Percentiles rank a stretch among this genome's conserved stretches.
Conservation (phyloP, 2,113 vertebrate genomes). For the Lagenorhynchus albirostris region DNA sequence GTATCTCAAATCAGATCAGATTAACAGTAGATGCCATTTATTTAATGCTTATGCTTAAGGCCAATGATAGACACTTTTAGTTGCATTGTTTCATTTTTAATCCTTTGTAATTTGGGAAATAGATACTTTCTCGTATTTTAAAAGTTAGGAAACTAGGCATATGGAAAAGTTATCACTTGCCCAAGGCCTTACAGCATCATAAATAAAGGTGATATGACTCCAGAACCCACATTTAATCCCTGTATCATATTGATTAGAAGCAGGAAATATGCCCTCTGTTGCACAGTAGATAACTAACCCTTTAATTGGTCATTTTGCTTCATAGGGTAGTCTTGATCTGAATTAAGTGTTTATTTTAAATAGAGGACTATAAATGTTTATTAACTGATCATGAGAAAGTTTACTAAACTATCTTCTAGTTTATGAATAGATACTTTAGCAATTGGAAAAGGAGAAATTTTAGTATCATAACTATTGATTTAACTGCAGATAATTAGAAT, state of each 20-base stretch:
- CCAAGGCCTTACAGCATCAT: not conserved
- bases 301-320: not conserved
- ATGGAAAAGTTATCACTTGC: not conserved
- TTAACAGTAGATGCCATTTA: not conserved
- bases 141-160: not conserved
- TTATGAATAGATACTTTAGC: not conserved
- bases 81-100: constrained; percentile 18
- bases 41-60: not conserved
- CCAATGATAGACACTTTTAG: not conserved
- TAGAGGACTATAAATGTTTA: not conserved
- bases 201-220: not conserved
- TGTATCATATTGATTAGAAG: not conserved
- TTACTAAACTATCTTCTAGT: not conserved
- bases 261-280: not conserved
- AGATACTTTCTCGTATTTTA: not conserved
- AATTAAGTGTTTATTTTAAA: constrained; percentile 3
- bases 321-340: not conserved
- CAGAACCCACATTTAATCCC: not conserved
- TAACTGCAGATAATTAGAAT: not conserved
- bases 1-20: not conserved
- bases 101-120: not conserved
- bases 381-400: not conserved
- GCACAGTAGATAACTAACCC: not conserved
- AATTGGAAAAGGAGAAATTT: constrained; percentile 12
- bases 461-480: not conserved